Conservation (phyloP, 1,140 invertebrate species). For the Ctenoplectra terminalis region DNA sequence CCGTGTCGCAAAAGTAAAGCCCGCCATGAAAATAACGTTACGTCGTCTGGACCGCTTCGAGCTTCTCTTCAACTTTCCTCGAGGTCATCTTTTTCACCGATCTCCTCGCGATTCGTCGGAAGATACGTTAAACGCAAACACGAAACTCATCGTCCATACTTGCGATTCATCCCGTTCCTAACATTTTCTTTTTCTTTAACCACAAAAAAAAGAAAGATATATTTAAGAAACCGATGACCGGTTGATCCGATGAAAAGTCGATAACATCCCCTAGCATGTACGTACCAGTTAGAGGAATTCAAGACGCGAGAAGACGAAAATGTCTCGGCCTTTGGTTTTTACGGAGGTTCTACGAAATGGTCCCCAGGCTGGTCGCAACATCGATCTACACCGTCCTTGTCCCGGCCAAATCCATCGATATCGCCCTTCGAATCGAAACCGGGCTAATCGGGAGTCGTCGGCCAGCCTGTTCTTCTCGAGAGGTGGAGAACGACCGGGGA, state of each 20-base stretch:
- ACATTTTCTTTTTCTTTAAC: too few relatives aligned
- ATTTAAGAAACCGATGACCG: too few relatives aligned
- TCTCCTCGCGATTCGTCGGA: not conserved
- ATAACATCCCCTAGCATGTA: too few relatives aligned
- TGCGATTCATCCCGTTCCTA: too few relatives aligned
- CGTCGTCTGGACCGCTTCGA: conserved; percentile 53
- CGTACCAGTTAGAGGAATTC: not conserved
- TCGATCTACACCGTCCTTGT: conserved; percentile 50
- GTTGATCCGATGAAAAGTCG: too few relatives aligned
- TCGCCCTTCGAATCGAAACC: conserved; percentile 37
- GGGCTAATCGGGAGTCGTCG: conserved; percentile 20
- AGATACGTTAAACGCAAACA: too few relatives aligned
- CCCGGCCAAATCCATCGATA: conserved; percentile 58
- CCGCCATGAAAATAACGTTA: conserved; percentile 56
- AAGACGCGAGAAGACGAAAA: not conserved
- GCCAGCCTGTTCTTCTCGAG: not conserved
- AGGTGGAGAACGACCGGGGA: not conserved
- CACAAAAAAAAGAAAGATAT: too few relatives aligned
- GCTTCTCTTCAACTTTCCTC: conserved; percentile 52
- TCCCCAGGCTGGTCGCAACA: not conserved
- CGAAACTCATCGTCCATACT: too few relatives aligned
- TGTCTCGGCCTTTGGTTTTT: conserved; percentile 18
- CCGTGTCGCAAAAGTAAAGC: conserved; percentile 46
- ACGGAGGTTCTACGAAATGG: not conserved
- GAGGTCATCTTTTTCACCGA: conserved; percentile 49